Conservation (phyloP, 2,113 vertebrate genomes). For the Clupea harengus region DNA sequence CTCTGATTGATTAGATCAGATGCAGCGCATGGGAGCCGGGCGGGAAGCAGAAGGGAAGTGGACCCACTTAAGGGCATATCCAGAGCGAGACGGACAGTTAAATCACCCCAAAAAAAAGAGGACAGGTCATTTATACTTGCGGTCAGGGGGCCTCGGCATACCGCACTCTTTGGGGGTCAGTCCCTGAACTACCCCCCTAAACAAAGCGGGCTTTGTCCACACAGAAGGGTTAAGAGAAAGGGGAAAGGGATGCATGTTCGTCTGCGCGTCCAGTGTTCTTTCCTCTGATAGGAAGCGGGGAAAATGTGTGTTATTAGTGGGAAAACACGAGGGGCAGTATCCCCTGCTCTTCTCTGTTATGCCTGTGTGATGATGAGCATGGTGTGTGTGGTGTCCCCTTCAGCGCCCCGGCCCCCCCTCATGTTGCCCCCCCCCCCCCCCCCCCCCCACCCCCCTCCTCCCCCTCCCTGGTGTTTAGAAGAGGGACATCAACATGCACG, state of each 20-base stretch:
- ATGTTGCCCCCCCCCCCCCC: neutral
- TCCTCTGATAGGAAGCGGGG: neutral
- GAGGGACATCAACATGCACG: conserved; percentile 55
- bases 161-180: neutral
- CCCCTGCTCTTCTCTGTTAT: conserved; percentile 39
- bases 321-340: conserved; percentile 30
- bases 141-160: conserved; percentile 9
- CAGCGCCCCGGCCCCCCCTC: conserved; percentile 21
- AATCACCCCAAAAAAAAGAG: conserved; percentile 27
- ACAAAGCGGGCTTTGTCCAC: conserved; percentile 30
- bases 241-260: neutral
- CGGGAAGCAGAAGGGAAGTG: conserved; percentile 31
- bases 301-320: conserved; percentile 26
- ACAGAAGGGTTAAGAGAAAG: neutral
- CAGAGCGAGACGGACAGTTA: conserved; percentile 19
- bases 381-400: conserved; percentile 32
- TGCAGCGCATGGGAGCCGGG: conserved; percentile 16
- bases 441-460: neutral
- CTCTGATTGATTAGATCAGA: conserved; percentile 55
- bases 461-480: conserved; percentile 49
- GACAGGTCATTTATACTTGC: conserved; percentile 14
- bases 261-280: neutral
- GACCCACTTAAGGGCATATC: conserved; percentile 41
- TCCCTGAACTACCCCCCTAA: neutral
- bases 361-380: conserved; percentile 45